Percentiles rank a stretch among this genome's conserved stretches.
phyloP scores from a whole-genome alignment of 2,113 vertebrate species.

The Leptobrachium leishanense region DNA sequence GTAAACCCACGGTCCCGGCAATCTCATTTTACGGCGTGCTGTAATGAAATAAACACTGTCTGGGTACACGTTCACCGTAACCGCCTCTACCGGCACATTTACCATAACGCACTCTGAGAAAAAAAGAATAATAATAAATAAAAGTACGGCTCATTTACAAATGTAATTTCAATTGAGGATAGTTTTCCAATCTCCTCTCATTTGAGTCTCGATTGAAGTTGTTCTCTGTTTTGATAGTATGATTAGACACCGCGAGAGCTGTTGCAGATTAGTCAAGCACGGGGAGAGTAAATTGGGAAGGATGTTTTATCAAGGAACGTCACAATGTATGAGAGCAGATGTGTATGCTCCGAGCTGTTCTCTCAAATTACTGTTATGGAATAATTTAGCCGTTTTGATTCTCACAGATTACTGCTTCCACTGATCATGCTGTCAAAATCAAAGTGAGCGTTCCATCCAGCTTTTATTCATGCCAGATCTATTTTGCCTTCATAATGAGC shows the following conservation, averaged over 20 bases:
- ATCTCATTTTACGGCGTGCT: background rate
- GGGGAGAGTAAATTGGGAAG: slow-evolving; percentile 89
- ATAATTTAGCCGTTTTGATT: slow-evolving; percentile 88
- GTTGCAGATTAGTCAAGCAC: slow-evolving; percentile 85
- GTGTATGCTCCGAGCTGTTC: slow-evolving; percentile 83
- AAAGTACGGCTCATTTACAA: slow-evolving; percentile 86
- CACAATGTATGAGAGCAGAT: slow-evolving; percentile 82
- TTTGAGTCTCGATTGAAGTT: slow-evolving; percentile 79
- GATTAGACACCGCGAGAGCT: slow-evolving; percentile 87
- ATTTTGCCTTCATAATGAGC: slow-evolving; percentile 90
- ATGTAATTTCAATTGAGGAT: slow-evolving; percentile 86
- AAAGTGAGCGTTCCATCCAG: slow-evolving; percentile 81
- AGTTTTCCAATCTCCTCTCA: slow-evolving; percentile 84
- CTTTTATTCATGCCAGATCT: slow-evolving; percentile 85
- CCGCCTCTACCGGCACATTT: slow-evolving; percentile 72
- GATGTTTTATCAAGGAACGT: slow-evolving; percentile 92
- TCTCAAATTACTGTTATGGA: slow-evolving; percentile 85
- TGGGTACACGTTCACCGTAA: slow-evolving; percentile 60
- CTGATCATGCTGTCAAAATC: slow-evolving; percentile 87
- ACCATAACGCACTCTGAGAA: slow-evolving; percentile 65
- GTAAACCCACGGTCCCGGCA: background rate
- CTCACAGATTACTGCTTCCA: slow-evolving; percentile 83
- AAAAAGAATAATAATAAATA: slow-evolving; percentile 32
- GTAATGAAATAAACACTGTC: slow-evolving; percentile 64
- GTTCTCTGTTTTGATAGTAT: slow-evolving; percentile 80